Conservation (phyloP, 2,113 vertebrate species). For the Zapornia atra region DNA sequence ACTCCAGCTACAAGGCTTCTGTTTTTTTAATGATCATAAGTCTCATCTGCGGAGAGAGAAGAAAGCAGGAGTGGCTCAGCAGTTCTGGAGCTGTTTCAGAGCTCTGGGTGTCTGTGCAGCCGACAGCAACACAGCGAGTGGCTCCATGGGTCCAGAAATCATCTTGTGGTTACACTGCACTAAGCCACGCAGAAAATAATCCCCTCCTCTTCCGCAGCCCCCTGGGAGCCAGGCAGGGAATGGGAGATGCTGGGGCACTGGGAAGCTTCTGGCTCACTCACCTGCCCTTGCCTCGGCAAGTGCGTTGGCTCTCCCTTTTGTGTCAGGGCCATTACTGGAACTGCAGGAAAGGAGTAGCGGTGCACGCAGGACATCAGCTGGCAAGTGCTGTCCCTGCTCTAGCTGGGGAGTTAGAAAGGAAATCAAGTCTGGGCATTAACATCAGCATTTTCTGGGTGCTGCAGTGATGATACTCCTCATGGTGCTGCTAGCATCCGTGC, state of each 20-base stretch:
- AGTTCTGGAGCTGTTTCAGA: neutral
- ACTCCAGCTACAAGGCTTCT: neutral
- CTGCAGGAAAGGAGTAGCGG: neutral
- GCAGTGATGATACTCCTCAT: neutral
- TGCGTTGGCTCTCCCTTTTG: neutral
- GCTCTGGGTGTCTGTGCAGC: neutral
- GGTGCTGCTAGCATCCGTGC: neutral
- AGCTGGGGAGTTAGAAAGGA: neutral
- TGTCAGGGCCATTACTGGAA: neutral
- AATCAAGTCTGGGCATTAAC: neutral
- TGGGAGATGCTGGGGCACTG: rapidly evolving
- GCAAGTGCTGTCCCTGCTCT: neutral
- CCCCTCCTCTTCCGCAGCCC: neutral
- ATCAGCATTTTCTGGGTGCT: neutral
- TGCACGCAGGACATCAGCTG: neutral
- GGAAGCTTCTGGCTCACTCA: neutral
- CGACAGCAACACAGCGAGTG: rapidly evolving
- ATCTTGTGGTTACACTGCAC: neutral
- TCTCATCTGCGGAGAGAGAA: neutral
- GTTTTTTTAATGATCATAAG: neutral
- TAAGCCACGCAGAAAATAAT: neutral
- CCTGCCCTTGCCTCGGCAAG: neutral
- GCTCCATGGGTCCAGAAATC: neutral
- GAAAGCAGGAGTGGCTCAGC: neutral
- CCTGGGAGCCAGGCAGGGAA: neutral